Evolutionary conservation across 37 sponge, comb jelly and placozoan genomes (phyloP), one percentile per base, ranked within the genome.

Genomic region (Dysidea cf. avara): DNA sequence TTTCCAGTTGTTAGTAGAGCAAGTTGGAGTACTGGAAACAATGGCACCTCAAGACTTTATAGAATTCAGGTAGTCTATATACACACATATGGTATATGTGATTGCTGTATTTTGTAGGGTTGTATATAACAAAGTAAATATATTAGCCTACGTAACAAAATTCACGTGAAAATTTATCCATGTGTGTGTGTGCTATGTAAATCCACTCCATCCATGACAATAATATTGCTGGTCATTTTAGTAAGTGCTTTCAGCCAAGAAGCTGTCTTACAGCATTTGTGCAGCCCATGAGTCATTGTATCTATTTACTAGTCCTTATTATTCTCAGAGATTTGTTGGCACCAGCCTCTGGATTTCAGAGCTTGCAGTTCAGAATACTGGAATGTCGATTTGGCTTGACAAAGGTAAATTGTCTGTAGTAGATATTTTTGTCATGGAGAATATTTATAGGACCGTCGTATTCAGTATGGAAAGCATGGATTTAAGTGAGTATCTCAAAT

Each of bases 271-370:
- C n/a, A n/a, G n/a, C n/a, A n/a, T n/a, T n/a, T n/a, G n/a, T n/a
- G n/a, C n/a, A n/a, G n/a, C n/a, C n/a, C n/a, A n/a, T n/a, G n/a
- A n/a, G n/a, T n/a, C n/a, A n/a, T n/a, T n/a, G n/a, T n/a, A n/a
- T n/a, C n/a, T n/a, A n/a, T n/a, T n/a, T n/a, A n/a, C n/a, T n/a
- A n/a, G n/a, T n/a, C n/a, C n/a, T n/a, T n/a, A n/a, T n/a, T n/a
- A n/a, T n/a, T n/a, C 14, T 7, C 56, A 71, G 83, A 43, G 80
- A 80, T 57, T 33, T 67, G 21, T 49, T 85, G 21, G 53, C 60
- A 17, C 79, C 79, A 28, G 74, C 86, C 25, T 85, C 86, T 37
- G 86, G 86, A 1, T 85, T 80, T 71, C 86, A 85, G 52, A 85
- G 86, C 30, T 22, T 50, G 17, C 86, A 85, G 74, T 85, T 85